Conservation (phyloP, 2,888 invertebrate genomes). For the Lathronympha strigana region DNA sequence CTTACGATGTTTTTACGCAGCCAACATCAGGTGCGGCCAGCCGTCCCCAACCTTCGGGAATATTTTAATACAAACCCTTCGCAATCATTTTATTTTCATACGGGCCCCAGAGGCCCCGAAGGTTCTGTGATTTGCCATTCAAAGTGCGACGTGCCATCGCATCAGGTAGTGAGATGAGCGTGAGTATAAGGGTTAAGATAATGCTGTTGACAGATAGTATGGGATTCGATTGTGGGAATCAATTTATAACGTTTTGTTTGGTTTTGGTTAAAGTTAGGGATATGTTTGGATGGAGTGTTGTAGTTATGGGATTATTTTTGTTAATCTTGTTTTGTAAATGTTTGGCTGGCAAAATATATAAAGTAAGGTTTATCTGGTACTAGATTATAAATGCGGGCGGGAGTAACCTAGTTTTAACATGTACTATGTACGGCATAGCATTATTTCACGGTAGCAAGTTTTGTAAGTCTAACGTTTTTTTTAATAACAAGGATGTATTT, state of each 20-base stretch:
- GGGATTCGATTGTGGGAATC: constrained; percentile 66
- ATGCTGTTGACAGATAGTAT: constrained; percentile 74
- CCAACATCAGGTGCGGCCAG: constrained; percentile 74
- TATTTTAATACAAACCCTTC: constrained; percentile 80
- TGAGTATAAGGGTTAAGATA: constrained; percentile 67
- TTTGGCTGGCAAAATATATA: no score
- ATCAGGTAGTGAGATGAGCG: constrained; percentile 68
- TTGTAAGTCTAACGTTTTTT: no score
- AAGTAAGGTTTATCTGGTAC: no score
- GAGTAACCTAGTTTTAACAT: no score
- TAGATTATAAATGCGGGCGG: no score
- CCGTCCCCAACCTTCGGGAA: constrained; percentile 67
- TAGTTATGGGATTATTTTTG: neutral
- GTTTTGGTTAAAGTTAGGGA: constrained; percentile 13
- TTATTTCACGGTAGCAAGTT: no score
- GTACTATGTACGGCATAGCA: no score
- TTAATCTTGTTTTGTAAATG: no score
- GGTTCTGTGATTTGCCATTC: constrained; percentile 83
- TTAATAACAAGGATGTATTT: no score
- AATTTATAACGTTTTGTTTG: constrained; percentile 56
- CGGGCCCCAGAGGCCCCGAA: constrained; percentile 75
- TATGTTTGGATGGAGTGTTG: constrained; percentile 12
- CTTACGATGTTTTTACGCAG: constrained; percentile 49
- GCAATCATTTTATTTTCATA: constrained; percentile 84
- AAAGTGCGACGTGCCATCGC: constrained; percentile 74